Conservation (phyloP, 2,888 invertebrate genomes). For the Monopis laevigella region DNA sequence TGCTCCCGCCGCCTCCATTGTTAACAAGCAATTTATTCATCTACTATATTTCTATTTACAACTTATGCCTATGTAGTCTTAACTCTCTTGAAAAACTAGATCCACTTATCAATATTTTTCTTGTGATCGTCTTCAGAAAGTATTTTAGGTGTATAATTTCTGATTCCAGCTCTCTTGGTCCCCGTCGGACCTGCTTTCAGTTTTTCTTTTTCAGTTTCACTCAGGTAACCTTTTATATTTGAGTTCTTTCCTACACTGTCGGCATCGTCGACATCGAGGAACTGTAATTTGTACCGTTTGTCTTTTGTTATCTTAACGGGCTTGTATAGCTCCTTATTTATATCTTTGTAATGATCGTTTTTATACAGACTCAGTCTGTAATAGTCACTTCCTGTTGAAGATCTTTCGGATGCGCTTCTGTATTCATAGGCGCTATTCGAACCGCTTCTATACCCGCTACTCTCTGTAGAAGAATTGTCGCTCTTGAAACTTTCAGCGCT, state of each 20-base stretch:
- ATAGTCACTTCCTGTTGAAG: slow-evolving; percentile 43
- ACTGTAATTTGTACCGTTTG: slow-evolving; percentile 50
- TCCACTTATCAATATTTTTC: slow-evolving; percentile 72
- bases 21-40: slow-evolving; percentile 38
- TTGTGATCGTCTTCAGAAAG: slow-evolving; percentile 66
- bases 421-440: slow-evolving; percentile 51
- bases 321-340: slow-evolving; percentile 57
- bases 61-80: slow-evolving; percentile 50
- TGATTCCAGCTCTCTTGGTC: slow-evolving; percentile 68
- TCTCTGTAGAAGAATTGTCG: slow-evolving; percentile 52
- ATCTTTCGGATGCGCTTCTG: slow-evolving; percentile 38
- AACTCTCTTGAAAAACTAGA: slow-evolving; percentile 67
- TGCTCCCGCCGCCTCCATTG: slow-evolving; percentile 62
- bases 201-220: slow-evolving; percentile 54
- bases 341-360: slow-evolving; percentile 58
- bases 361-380: slow-evolving; percentile 58
- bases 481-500: slow-evolving; percentile 55
- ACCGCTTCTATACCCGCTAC: slow-evolving; percentile 57
- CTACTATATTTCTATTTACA: slow-evolving; percentile 60
- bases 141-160: slow-evolving; percentile 78
- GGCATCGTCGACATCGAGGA: slow-evolving; percentile 42
- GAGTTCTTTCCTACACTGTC: slow-evolving; percentile 39
- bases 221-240: slow-evolving; percentile 42
- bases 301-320: slow-evolving; percentile 60
- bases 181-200: slow-evolving; percentile 38